Evolutionary conservation across 2,888 invertebrate genomes (phyloP).

Genomic region (Chirona hameri): DNA sequence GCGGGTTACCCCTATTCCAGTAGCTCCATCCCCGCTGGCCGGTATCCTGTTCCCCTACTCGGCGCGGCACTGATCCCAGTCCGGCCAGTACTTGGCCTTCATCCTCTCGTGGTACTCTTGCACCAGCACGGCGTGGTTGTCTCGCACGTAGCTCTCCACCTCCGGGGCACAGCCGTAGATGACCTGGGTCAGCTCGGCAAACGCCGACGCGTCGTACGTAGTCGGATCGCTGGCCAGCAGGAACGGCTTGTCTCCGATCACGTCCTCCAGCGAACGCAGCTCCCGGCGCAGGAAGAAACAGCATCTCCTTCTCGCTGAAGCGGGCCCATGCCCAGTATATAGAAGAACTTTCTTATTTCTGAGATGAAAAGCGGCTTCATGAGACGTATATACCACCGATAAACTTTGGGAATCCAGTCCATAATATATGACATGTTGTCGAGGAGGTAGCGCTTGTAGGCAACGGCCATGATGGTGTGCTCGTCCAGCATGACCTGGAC

Average conservation of each 20-base stretch:
- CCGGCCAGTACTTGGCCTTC: constrained; percentile 46
- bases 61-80: constrained; percentile 43
- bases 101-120: constrained; percentile 45
- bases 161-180: constrained; percentile 43
- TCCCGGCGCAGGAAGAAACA: constrained; percentile 13
- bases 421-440: background rate
- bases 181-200: constrained; percentile 47
- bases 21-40: no score
- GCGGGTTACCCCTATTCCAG: no score
- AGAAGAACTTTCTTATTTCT: background rate
- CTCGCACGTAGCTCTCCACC: constrained; percentile 43
- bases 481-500: constrained; percentile 47
- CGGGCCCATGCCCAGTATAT: background rate
- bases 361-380: background rate
- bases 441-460: constrained; percentile 22
- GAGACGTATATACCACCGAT: background rate
- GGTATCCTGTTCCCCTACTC: background rate
- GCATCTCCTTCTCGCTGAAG: background rate
- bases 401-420: background rate
- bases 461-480: constrained; percentile 40
- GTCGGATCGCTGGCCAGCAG: constrained; percentile 45
- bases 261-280: background rate
- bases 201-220: constrained; percentile 48
- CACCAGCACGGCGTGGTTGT: constrained; percentile 44
- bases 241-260: constrained; percentile 39